Conservation (phyloP, 2,113 vertebrate species). For the Climacteris rufus region DNA sequence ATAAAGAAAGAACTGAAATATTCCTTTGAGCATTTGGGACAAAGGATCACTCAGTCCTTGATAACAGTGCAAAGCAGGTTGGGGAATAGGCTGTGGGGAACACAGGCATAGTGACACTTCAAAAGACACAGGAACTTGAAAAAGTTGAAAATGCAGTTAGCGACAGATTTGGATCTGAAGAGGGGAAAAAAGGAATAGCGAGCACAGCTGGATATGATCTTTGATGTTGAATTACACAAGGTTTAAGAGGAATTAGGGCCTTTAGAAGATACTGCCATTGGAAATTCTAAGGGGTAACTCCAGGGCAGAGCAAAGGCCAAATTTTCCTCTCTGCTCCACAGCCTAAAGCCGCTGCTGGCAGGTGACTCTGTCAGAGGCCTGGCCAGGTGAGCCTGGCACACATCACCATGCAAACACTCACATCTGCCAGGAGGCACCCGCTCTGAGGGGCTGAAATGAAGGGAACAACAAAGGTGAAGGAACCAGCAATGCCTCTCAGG, state of each 20-base stretch:
- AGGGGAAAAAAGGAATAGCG: conserved; percentile 3
- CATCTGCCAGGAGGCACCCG: not conserved
- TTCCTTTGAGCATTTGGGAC: conserved; percentile 37
- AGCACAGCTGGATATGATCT: conserved; percentile 46
- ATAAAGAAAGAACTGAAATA: conserved; percentile 38
- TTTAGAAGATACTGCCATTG: not conserved
- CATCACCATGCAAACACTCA: fast-evolving
- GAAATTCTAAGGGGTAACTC: not conserved
- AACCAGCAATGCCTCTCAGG: not conserved
- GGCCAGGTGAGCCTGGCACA: not conserved
- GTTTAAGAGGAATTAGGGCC: conserved; percentile 30
- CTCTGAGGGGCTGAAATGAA: not conserved
- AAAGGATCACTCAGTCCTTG: conserved; percentile 21
- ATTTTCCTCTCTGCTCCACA: not conserved
- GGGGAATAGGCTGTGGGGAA: conserved; percentile 16
- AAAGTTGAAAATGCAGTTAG: conserved; percentile 47
- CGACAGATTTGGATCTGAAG: conserved; percentile 45
- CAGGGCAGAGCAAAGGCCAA: not conserved
- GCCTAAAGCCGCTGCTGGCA: not conserved
- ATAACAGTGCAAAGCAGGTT: conserved; percentile 39
- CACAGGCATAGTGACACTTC: not conserved
- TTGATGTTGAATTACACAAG: conserved; percentile 37
- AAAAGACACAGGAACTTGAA: conserved; percentile 26
- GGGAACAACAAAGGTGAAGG: not conserved
- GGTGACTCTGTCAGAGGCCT: not conserved